Evolutionary conservation across 2,888 invertebrate species (phyloP).

Genomic region (Agrypnus murinus): DNA sequence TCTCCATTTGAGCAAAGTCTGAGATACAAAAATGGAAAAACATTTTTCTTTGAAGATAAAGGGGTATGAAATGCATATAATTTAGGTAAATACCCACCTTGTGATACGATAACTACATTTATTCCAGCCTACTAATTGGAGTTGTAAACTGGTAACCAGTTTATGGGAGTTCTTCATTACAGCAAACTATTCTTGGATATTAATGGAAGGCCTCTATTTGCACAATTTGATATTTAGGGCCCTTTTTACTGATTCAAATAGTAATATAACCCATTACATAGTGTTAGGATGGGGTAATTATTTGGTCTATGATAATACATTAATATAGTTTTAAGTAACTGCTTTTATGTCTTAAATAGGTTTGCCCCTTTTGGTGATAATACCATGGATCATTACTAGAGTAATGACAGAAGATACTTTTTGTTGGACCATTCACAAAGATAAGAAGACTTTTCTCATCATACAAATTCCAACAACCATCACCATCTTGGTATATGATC

Average conservation of each 20-base stretch:
- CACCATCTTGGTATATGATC: constrained; percentile 74
- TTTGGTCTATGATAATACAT: not conserved
- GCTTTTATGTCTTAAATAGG: constrained; percentile 68
- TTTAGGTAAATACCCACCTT: no score
- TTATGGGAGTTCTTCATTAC: constrained; percentile 80
- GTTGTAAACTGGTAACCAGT: constrained; percentile 78
- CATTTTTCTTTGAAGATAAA: constrained; percentile 67
- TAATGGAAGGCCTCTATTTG: constrained; percentile 82
- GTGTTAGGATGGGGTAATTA: constrained; percentile 80
- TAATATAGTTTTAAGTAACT: not conserved
- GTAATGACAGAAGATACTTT: constrained; percentile 74
- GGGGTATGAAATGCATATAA: constrained; percentile 60
- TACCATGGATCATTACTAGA: constrained; percentile 77
- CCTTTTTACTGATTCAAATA: constrained; percentile 77
- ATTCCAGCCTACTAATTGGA: constrained; percentile 74
- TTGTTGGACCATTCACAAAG: constrained; percentile 78
- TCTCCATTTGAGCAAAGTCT: constrained; percentile 72
- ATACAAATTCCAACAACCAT: constrained; percentile 77
- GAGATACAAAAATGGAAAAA: constrained; percentile 68
- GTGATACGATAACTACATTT: constrained; percentile 7
- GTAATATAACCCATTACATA: constrained; percentile 77
- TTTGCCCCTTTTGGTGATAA: constrained; percentile 75
- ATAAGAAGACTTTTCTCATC: constrained; percentile 73
- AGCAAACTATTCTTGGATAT: constrained; percentile 83
- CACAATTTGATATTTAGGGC: constrained; percentile 81